A percentile compares a stretch with the other conserved stretches of the same genome.
Conservation (phyloP, 2,888 invertebrate genomes). For the Anodontia alba region DNA sequence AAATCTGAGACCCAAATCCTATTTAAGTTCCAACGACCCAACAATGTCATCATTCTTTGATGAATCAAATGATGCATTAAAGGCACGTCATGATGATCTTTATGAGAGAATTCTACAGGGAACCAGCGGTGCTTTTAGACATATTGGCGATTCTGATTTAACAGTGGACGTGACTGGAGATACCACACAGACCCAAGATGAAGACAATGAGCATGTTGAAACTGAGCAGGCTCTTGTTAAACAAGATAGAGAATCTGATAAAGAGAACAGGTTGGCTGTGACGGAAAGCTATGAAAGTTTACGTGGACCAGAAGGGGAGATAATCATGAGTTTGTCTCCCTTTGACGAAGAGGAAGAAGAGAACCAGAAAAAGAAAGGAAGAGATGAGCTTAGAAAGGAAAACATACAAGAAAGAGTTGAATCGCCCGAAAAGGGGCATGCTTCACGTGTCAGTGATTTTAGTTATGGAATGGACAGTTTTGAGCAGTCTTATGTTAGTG, state of each 20-base stretch:
- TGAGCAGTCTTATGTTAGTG: slow-evolving; percentile 73
- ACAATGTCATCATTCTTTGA: slow-evolving; percentile 64
- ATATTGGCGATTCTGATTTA: slow-evolving; percentile 50
- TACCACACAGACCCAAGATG: slow-evolving; percentile 41
- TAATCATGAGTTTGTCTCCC: slow-evolving; percentile 58
- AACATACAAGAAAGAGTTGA: slow-evolving; percentile 12
- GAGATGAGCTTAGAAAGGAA: slow-evolving; percentile 19
- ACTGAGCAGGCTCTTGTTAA: background rate
- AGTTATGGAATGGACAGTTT: slow-evolving; percentile 78
- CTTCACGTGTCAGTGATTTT: slow-evolving; percentile 68
- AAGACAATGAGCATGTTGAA: slow-evolving; percentile 33
- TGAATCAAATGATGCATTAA: slow-evolving; percentile 50
- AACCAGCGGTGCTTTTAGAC: slow-evolving; percentile 70
- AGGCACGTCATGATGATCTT: slow-evolving; percentile 70
- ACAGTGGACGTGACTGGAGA: slow-evolving; percentile 47
- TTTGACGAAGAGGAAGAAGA: slow-evolving; percentile 45
- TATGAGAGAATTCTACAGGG: slow-evolving; percentile 72
- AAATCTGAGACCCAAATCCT: slow-evolving; percentile 54
- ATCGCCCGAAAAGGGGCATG: slow-evolving; percentile 52
- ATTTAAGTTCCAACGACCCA: slow-evolving; percentile 58
- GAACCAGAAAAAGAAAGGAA: slow-evolving; percentile 11
- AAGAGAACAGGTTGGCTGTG: slow-evolving; percentile 1
- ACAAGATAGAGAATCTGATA: slow-evolving; percentile 12
- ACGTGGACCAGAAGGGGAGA: slow-evolving; percentile 55
- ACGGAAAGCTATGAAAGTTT: slow-evolving; percentile 49